Percentiles rank a stretch among this genome's conserved stretches.
Conservation (phyloP, 2,113 vertebrate genomes). For the Cettia cetti region DNA sequence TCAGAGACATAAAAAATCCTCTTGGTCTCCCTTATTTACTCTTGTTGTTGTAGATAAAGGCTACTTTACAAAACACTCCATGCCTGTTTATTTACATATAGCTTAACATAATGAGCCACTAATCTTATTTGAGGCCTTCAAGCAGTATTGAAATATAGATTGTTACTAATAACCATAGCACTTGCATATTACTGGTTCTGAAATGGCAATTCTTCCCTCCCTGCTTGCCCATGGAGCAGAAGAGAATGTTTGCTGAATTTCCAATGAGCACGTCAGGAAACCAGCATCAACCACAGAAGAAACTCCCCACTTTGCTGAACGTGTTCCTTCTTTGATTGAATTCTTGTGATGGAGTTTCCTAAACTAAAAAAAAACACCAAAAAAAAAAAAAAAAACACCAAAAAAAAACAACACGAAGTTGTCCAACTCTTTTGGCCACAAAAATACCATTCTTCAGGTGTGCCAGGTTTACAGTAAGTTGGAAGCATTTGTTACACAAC, state of each 20-base stretch:
- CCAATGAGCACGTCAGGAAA: not conserved
- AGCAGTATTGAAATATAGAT: slow-evolving; percentile 1
- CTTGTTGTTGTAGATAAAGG: not conserved
- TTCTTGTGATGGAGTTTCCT: not conserved
- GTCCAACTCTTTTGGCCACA: not conserved
- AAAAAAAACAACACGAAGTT: too few relatives aligned
- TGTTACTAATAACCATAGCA: slow-evolving; percentile 9
- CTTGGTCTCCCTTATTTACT: not conserved
- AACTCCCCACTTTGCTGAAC: not conserved
- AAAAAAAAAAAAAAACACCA: too few relatives aligned
- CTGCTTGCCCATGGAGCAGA: not conserved
- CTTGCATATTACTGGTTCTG: not conserved
- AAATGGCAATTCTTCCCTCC: not conserved
- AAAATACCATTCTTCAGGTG: not conserved
- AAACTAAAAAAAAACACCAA: too few relatives aligned
- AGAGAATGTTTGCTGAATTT: not conserved
- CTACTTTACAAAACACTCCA: not conserved
- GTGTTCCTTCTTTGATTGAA: not conserved
- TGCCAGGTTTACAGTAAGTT: not conserved
- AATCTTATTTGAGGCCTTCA: not conserved
- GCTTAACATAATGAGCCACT: slow-evolving; percentile 18
- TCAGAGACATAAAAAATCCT: not conserved
- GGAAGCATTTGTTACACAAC: not conserved
- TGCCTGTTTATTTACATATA: slow-evolving; percentile 10
- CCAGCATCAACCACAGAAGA: not conserved